Evolutionary conservation across 2,113 vertebrate genomes (phyloP), one percentile per base, ranked within the genome.

Genomic region (Peromyscus leucopus): DNA sequence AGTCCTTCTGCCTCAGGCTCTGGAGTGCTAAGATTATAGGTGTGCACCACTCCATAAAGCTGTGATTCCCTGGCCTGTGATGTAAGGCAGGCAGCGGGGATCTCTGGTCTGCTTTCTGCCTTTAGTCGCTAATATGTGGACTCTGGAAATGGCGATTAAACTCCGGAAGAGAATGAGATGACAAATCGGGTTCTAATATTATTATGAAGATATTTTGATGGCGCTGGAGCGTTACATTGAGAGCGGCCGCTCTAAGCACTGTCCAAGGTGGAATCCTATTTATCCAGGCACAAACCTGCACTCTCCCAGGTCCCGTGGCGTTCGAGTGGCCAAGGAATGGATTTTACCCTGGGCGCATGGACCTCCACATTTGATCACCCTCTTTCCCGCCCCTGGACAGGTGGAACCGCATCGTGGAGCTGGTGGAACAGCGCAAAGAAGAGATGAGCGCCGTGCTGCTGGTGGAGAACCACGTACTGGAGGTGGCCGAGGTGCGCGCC

Each of bases 371-470:
- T 21, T 10, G 33, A 26, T 55, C 17, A 7, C 72, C 48, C 12
- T 96, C 42, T 95, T 90, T 95, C 46, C 55, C 21, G 7, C 24
- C 7, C 46, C 51, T 28, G 92, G 28, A 39, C 97, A 99, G 99
- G 98, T 99, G 99, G 99, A 99, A 99, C 98, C 98, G 98, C n/a
- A 99, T 99, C 7, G 99, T 99, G 96, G 99, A 99, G 97, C 98
- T 99, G 98, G 99, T 99, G 46, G 99, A 99, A 93, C 98, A 94
- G 88, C 99, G 99, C 98, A 99, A 99, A 88, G 98, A 98, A 36
- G 99, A 99, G 63, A 97, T 99, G 9, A 98, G 98, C 97, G 99
- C 99, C 0, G 99, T 99, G 91, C 97, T 99, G 21, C 98, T 99
- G 26, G 99, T 99, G 96, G 99, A 99, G 98, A 99, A 99, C 98